Conservation (phyloP, 1,140 invertebrate genomes). For the Holcopasites calliopsidis region DNA sequence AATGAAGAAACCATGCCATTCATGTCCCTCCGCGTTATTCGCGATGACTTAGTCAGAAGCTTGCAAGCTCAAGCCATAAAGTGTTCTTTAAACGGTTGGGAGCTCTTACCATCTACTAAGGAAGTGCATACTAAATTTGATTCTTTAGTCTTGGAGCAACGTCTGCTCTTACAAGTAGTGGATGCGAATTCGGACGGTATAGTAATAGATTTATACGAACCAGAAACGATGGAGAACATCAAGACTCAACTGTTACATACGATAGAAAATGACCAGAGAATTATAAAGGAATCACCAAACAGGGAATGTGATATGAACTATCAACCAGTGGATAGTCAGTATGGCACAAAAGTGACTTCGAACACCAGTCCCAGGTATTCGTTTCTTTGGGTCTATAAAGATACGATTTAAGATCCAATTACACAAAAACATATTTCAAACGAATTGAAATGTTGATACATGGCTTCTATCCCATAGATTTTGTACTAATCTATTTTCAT, state of each 20-base stretch:
- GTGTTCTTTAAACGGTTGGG: conserved; percentile 84
- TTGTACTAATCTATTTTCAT: background rate
- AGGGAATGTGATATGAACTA: too few relatives aligned
- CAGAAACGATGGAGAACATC: conserved; percentile 38
- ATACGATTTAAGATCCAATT: conserved; percentile 4
- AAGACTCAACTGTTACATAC: conserved; percentile 26
- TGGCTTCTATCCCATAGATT: background rate
- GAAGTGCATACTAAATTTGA: conserved; percentile 76
- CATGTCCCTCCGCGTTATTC: conserved; percentile 82
- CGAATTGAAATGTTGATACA: conserved; percentile 6
- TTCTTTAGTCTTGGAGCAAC: conserved; percentile 76
- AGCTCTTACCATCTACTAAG: conserved; percentile 71
- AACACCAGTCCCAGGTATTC: conserved; percentile 54
- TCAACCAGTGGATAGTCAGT: background rate
- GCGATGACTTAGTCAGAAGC: conserved; percentile 82
- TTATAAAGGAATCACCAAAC: background rate
- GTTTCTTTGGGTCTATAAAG: conserved; percentile 5
- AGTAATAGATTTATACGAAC: conserved; percentile 80
- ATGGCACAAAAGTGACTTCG: background rate
- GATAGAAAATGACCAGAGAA: conserved; percentile 16
- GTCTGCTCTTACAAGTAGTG: conserved; percentile 81
- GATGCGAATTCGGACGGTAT: conserved; percentile 72
- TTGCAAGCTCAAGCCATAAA: conserved; percentile 87
- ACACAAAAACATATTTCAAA: background rate
- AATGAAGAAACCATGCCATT: conserved; percentile 83